A percentile compares a stretch with the other conserved stretches of the same genome.
These are phyloP conservation scores for Calephelis virginiensis DNA, from an alignment of 1,140 invertebrate genomes.

Conservation along the genomic window DNA sequence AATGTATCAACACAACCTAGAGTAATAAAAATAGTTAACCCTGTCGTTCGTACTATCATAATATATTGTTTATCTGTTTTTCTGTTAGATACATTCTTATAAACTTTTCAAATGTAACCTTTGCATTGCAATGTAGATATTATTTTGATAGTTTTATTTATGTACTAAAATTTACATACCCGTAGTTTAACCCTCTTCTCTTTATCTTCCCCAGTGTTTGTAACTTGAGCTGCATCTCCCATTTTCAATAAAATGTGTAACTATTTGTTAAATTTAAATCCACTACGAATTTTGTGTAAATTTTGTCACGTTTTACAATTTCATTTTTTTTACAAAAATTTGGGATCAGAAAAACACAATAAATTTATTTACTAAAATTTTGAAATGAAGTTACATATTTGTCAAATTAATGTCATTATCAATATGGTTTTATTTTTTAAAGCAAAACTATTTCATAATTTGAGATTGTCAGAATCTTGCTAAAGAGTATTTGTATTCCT, in stretches of 20 bases:
- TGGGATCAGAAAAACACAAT: constrained; percentile 9
- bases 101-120: too few relatives aligned
- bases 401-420: background rate
- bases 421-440: background rate
- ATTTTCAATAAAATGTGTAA: constrained; percentile 36
- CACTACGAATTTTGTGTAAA: background rate
- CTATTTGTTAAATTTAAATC: background rate
- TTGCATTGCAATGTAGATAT: background rate
- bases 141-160: background rate
- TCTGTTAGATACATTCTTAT: too few relatives aligned
- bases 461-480: too few relatives aligned
- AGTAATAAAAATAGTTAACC: too few relatives aligned
- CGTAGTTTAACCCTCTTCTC: constrained; percentile 64
- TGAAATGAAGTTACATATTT: background rate
- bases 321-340: constrained; percentile 25
- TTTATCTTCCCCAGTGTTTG: constrained; percentile 41
- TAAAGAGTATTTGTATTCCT: too few relatives aligned
- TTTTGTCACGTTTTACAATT: background rate
- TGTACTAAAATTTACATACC: constrained; percentile 31
- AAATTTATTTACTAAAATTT: constrained; percentile 20
- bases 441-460: too few relatives aligned
- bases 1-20: too few relatives aligned
- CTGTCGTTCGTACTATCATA: too few relatives aligned
- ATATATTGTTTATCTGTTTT: too few relatives aligned
- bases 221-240: constrained; percentile 29